Base-by-base conservation (phyloP, 2,113 vertebrate species). In the Corythaixoides concolor region DNA sequence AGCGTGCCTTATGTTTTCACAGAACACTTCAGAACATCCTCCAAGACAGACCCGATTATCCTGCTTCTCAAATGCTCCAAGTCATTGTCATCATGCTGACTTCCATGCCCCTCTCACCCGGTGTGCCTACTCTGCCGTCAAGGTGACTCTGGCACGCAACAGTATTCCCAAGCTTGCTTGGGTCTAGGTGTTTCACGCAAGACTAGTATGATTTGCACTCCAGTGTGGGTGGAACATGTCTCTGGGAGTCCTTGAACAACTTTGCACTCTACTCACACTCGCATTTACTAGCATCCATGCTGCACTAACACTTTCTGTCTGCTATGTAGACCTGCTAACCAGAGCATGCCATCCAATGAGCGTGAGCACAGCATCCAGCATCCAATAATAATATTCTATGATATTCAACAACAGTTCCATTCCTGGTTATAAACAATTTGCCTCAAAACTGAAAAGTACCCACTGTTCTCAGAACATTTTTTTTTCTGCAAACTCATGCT, bases 201-300 rank as follows among this genome's bases (percentile, higher is more conserved):
- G 27, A 26, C 12, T 12, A 41, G 16, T 1, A 0, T 5, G 37
- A 8, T 64, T 13, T 73, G 24, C 12, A 5, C 41, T n/a, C 20
- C 14, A 5, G 18, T 0, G 9, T 21, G 5, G n/a, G 37, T 63
- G 50, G 37, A 56, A 37, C 1, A 0, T 20, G 17, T 41, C 75
- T 60, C 69, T 22, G 45, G 41, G 35, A 60, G 8, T 6, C 1
- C 18, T 7, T 9, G 33, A 69, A 19, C 52, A n/a, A 2, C 69
- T 35, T 37, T 28, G 16, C 3, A 2, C 35, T 53, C 24, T 45
- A 33, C 27, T 85, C 39, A 22, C 0, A 0, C 41, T 80, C 53
- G 1, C 1, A 2, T 45, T 94, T 60, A 2, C 9, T 39, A 2
- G 12, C 60, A 27, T 45, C 39, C 56, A 6, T 0, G 0, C 52